phyloP scores from a whole-genome alignment of 2,797 vertebrate genomes.

The Enteromius fasciolatus region DNA sequence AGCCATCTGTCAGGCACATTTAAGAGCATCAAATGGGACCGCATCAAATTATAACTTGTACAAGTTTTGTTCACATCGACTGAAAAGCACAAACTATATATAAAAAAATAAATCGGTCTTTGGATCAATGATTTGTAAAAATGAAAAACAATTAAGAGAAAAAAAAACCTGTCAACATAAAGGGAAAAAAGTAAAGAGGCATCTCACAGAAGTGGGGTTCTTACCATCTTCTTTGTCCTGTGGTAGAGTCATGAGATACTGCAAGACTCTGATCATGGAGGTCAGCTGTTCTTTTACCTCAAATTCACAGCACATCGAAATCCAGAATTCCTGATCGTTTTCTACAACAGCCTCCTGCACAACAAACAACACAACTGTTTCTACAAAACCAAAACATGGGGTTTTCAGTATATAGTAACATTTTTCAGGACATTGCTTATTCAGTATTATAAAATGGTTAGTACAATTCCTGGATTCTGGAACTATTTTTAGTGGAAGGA shows the following conservation, averaged over 20 bases:
- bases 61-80: neutral
- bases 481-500: too few species aligned
- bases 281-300: conserved; percentile 80
- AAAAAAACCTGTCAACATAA: neutral
- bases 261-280: conserved; percentile 83
- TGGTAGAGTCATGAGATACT: conserved; percentile 86
- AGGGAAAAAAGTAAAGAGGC: neutral
- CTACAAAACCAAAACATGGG: neutral
- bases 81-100: neutral
- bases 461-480: too few species aligned
- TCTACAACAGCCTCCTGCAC: conserved; percentile 83
- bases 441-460: neutral
- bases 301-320: conserved; percentile 88
- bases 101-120: neutral
- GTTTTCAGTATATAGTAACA: neutral
- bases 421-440: neutral
- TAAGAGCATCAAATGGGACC: neutral
- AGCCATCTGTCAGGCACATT: neutral
- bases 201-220: neutral
- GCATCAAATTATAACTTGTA: too few species aligned
- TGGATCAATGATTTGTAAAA: neutral
- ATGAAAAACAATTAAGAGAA: neutral
- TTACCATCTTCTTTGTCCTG: conserved; percentile 88
- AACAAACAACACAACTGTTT: neutral
- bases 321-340: conserved; percentile 89